Base-by-base conservation (phyloP, 1,140 invertebrate species). In the Microplitis mediator region DNA sequence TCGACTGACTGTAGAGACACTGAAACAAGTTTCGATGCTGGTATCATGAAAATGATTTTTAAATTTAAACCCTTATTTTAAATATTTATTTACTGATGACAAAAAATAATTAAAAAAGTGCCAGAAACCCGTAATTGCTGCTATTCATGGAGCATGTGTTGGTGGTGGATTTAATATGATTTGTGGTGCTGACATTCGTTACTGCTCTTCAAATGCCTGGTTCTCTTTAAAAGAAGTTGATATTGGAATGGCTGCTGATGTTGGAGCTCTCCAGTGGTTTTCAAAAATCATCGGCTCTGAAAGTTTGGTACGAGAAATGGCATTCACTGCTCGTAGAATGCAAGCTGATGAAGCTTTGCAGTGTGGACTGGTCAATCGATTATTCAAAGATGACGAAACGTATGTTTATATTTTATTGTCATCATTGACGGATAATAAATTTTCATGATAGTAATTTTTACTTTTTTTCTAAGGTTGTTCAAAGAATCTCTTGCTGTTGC, bases 271-370 rank as follows among this genome's bases (percentile, higher is more conserved):
- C 35, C 97, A 99, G 87, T 90, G 97, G 76, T 86, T 99, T 36
- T 97, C 97, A n/a, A 97, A 95, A 89, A 90, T 97, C 2, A 89
- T 98, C 60, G 96, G 96, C 6, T 98, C 91, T 81, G 91, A 95
- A 54, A 97, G 96, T 80, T 88, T 96, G 60, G 93, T 91, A 0
- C 89, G 96, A 54, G 98, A 99, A 84, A 87, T 99, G 5, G 93
- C 92, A 71, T 97, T 91, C 76, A 98, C 97, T 1, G 95, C 90
- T 0, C 88, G 97, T 60, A 96, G 95, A 82, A 90, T 99, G 71
- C 81, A 86, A 71, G 89, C 96, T 1, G 84, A 91, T 71, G 97
- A 99, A 88, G 98, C 97, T 0, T 80, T 91, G 11, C 83, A 88
- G 67, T 86, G 89, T 77, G 95, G 95, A 54, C 88, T 97, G 8